Evolutionary conservation across 2,888 invertebrate genomes (phyloP).

Genomic region (Sussaba pulchella): DNA sequence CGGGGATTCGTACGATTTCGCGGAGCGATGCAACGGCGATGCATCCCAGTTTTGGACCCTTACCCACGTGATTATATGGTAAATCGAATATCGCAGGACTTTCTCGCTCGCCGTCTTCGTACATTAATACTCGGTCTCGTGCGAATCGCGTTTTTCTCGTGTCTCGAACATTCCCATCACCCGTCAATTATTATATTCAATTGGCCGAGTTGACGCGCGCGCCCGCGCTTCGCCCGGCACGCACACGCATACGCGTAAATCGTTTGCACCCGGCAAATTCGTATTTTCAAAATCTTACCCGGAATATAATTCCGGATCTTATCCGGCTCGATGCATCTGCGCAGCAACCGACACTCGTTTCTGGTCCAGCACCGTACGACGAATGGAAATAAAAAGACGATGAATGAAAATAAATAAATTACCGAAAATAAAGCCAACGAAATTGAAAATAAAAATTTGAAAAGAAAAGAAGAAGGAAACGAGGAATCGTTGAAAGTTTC

Average conservation of each 20-base stretch:
- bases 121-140: neutral
- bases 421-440: no score
- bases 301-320: no score
- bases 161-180: conserved; percentile 27
- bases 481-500: no score
- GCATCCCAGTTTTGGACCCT: no score
- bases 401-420: no score
- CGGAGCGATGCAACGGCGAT: no score
- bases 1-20: conserved; percentile 9
- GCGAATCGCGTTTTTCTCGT: conserved; percentile 39
- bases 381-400: no score
- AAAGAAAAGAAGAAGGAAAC: no score
- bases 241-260: neutral
- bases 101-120: conserved; percentile 42
- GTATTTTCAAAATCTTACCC: conserved; percentile 19
- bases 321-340: conserved; percentile 44
- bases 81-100: conserved; percentile 43
- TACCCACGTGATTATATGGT: conserved; percentile 41
- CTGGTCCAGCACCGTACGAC: no score
- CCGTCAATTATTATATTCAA: conserved; percentile 61
- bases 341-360: neutral
- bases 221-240: conserved; percentile 6
- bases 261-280: conserved; percentile 21
- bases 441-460: no score
- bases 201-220: conserved; percentile 58